Evolutionary conservation across 2,888 invertebrate species (phyloP), one percentile per base, ranked within the genome.

Genomic region (Theodoxus fluviatilis): DNA sequence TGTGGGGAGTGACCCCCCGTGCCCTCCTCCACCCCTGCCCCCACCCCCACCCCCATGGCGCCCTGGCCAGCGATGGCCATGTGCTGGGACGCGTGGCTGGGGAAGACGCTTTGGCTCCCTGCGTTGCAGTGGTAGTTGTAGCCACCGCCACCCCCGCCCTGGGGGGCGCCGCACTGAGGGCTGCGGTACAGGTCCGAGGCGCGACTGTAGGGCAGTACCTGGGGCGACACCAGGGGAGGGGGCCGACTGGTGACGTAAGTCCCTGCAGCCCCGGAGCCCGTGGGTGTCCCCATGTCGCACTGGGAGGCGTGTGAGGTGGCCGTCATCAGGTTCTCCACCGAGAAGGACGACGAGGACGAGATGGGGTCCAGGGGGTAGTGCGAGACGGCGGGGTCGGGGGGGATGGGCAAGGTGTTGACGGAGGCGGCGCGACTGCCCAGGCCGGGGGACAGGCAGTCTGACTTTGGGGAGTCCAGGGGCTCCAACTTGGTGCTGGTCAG

Each of bases 291-390:
- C n/a, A n/a, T n/a, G n/a, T n/a, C n/a, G n/a, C n/a, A n/a, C n/a
- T n/a, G 69, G 22, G 59, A 9, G 25, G 61, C 25, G 75, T 75
- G 40, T 73, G 73, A 37, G 78, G 76, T 63, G 73, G 78, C 73
- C 22, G 83, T 83, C 78, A 85, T 81, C 33, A 85, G 77, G 74
- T 85, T 85, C 66, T 85, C 84, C 3, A 85, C 83, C 18, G 82
- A 81, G 73, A 85, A 85, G 37, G 76, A 81, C 35, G 80, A 78
- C 28, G 76, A 71, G 6, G 78, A 71, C 15, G 80, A 76, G 18
- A 75, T 71, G 49, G 73, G 73, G 18, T 73, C 72, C 66, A 78
- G 28, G 0, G 83, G 80, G 63, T 83, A 83, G 12, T 76, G 67
- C 15, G 83, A 81, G 61, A 83, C 77, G 37, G 84, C n/a, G 0